phyloP scores from a whole-genome alignment of 2,113 vertebrate species.

The Egretta garzetta region DNA sequence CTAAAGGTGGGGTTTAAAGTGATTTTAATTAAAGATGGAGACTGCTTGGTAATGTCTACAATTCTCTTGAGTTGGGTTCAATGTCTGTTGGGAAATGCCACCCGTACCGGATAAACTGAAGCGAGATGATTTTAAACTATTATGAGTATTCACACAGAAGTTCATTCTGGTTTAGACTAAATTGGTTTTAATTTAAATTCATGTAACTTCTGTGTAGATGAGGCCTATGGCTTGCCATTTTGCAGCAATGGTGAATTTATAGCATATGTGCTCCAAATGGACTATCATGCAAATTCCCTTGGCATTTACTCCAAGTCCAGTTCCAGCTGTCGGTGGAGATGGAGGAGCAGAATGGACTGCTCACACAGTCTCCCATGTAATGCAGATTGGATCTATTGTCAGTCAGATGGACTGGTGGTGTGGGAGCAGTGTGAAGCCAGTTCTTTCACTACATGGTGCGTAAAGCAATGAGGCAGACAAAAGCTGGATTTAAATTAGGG shows the following conservation, averaged over 20 bases:
- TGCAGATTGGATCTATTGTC: constrained; percentile 62
- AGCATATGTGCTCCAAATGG: constrained; percentile 41
- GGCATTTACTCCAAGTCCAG: constrained; percentile 36
- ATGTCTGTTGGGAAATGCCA: not conserved
- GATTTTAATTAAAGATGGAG: not conserved
- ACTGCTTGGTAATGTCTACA: not conserved
- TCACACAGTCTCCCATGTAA: constrained; percentile 46
- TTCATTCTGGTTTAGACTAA: constrained; percentile 34
- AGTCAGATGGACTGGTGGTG: constrained; percentile 65
- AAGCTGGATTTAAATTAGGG: constrained; percentile 56
- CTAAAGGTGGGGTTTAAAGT: not conserved
- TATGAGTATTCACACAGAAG: not conserved
- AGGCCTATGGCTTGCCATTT: constrained; percentile 20
- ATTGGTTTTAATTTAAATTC: constrained; percentile 49
- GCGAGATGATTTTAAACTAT: not conserved
- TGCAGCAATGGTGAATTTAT: constrained; percentile 5
- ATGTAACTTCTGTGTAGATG: not conserved
- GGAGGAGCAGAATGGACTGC: constrained; percentile 22
- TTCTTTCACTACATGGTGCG: constrained; percentile 58
- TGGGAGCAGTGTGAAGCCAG: constrained; percentile 66
- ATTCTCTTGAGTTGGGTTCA: not conserved
- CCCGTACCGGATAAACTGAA: not conserved
- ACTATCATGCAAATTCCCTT: constrained; percentile 53
- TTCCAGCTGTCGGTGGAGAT: constrained; percentile 50
- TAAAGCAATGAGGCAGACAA: constrained; percentile 61